Base-by-base conservation (phyloP, 1,140 invertebrate genomes). In the Pollicipes pollicipes region DNA sequence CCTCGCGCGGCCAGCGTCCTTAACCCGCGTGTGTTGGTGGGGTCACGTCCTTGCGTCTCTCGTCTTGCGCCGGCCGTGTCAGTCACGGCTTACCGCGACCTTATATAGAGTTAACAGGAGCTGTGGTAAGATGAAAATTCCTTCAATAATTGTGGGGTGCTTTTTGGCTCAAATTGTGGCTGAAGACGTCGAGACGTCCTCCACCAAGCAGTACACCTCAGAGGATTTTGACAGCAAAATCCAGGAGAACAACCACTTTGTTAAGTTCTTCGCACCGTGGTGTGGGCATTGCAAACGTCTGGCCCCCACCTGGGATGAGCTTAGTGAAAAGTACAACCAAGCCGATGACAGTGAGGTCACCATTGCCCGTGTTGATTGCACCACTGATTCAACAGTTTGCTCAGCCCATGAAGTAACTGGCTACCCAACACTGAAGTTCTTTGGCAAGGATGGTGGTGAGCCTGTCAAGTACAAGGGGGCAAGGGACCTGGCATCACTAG, bases 401-500 rank as follows among this genome's bases (percentile, higher is more conserved):
- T 81, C 83, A 35, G 81, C 85, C 72, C 87, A 86, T 76, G 87
- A 88, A 72, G 84, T 92, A 26, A 87, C 86, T 75, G 87, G 87
- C 26, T 92, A 90, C 78, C 90, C 90, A 0, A 90, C 89, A 63
- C 76, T 92, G 24, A 90, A 90, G 76, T 89, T 90, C 74, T 91
- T 89, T 77, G 87, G 87, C 78, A 77, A 79, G 66, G 86, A 85
- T 66, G 82, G 83, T 64, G 78, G 74, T 45, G 73, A 85, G 74
- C 85, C 85, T 1, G 80, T 84, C 10, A 85, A 86, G 76, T 90
- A 88, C 75, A 82, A 84, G 76, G 88, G 88, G 10, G 84, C 84
- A 2, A 79, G 88, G 70, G 89, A 91, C 77, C 76, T 91, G 68
- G 83, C 85, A 8, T 84, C 87, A 17, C 80, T 93, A 13, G 87